A percentile compares a stretch with the other conserved stretches of the same genome.
These are phyloP conservation scores for Rhamnusium bicolor DNA, from an alignment of 2,888 invertebrate genomes.

Conservation along the genomic window DNA sequence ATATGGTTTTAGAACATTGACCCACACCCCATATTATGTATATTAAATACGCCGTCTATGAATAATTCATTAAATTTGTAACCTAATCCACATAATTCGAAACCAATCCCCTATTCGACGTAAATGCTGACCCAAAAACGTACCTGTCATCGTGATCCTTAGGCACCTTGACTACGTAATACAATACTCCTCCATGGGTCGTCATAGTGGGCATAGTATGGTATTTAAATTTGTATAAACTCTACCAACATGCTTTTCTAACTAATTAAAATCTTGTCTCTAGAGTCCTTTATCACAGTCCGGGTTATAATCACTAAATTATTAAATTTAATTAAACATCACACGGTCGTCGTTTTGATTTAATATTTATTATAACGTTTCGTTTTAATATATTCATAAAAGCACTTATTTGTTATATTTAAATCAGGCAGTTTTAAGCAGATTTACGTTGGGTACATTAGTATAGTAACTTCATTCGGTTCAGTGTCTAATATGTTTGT, in stretches of 20 bases:
- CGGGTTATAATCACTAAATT: slow-evolving; percentile 18
- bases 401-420: background rate
- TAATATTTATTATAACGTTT: background rate
- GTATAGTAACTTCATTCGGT: slow-evolving; percentile 9
- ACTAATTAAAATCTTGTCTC: background rate
- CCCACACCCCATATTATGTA: background rate
- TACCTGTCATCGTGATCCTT: slow-evolving; percentile 70
- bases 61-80: slow-evolving; percentile 8
- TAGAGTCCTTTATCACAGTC: slow-evolving; percentile 6
- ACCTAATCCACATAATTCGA: background rate
- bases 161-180: slow-evolving; percentile 80
- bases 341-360: background rate
- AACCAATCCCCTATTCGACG: background rate
- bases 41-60: background rate
- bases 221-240: slow-evolving; percentile 16
- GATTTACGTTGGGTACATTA: background rate
- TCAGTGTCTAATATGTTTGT: slow-evolving; percentile 24
- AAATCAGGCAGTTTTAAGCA: background rate
- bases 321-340: slow-evolving; percentile 29
- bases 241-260: background rate
- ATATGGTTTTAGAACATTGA: background rate
- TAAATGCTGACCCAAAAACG: slow-evolving; percentile 33
- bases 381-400: background rate
- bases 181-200: slow-evolving; percentile 79
- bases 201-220: slow-evolving; percentile 71